A percentile compares a stretch with the other conserved stretches of the same genome.
Conservation (phyloP, 2,888 invertebrate genomes). For the Nebria salina region DNA sequence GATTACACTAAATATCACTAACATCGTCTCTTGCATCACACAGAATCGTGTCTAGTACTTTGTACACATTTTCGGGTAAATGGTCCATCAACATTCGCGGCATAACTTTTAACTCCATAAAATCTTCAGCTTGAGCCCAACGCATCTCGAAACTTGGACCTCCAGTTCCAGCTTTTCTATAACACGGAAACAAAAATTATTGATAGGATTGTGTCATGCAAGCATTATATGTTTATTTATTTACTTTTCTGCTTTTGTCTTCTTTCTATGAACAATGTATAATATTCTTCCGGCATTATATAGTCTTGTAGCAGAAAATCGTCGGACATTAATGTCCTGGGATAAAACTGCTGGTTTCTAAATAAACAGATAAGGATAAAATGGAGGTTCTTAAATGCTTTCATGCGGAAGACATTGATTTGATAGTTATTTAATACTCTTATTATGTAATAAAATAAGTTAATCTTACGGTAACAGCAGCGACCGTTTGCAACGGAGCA, state of each 20-base stretch:
- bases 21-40: slow-evolving; percentile 62
- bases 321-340: slow-evolving; percentile 72
- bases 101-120: slow-evolving; percentile 84
- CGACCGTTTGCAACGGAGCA: slow-evolving; percentile 67
- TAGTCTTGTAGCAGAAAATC: slow-evolving; percentile 75
- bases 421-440: not conserved
- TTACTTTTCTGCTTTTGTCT: slow-evolving; percentile 73
- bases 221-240: slow-evolving; percentile 49
- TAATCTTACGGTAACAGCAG: slow-evolving; percentile 68
- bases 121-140: slow-evolving; percentile 83
- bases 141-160: slow-evolving; percentile 78
- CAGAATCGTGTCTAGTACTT: slow-evolving; percentile 73
- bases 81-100: slow-evolving; percentile 88
- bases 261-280: slow-evolving; percentile 78
- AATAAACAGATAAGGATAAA: slow-evolving; percentile 48
- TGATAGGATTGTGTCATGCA: not conserved
- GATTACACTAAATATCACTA: slow-evolving; percentile 53
- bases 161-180: slow-evolving; percentile 70
- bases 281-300: slow-evolving; percentile 84
- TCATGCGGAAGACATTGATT: not conserved
- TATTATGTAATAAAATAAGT: no score
- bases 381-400: not conserved
- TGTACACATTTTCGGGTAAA: slow-evolving; percentile 80
- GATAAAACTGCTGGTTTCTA: slow-evolving; percentile 75
- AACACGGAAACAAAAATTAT: not conserved